phyloP scores from a whole-genome alignment of 2,888 invertebrate species.

The Pristionchus mayeri region DNA sequence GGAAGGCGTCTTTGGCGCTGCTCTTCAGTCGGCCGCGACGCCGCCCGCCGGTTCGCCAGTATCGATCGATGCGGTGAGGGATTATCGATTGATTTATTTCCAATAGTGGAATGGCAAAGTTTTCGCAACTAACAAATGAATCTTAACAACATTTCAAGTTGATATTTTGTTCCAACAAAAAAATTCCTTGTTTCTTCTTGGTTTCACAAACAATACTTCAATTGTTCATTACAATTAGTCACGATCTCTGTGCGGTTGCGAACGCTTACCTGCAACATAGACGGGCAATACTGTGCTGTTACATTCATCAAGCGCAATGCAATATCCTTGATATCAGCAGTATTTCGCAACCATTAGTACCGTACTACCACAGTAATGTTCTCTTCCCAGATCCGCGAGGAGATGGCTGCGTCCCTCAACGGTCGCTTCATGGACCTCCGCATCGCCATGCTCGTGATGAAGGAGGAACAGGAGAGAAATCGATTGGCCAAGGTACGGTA shows the following conservation, averaged over 20 bases:
- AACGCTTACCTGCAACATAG: no score
- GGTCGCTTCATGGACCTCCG: constrained; percentile 64
- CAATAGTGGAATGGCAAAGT: no score
- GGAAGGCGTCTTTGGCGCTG: constrained; percentile 56
- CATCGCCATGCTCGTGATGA: constrained; percentile 70
- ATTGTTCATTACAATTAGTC: no score
- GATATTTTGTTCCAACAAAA: no score
- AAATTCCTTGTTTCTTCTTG: no score
- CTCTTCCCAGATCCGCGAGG: constrained; percentile 35
- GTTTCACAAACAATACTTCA: no score
- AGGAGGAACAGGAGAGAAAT: constrained; percentile 65
- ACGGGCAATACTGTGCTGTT: no score
- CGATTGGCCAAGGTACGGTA: constrained; percentile 63
- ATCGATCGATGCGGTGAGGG: constrained; percentile 36
- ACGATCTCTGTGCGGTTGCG: no score
- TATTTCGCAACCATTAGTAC: background rate
- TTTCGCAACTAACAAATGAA: no score
- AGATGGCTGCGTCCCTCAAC: constrained; percentile 54
- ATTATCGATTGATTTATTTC: background rate
- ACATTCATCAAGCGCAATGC: no score
- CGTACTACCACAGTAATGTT: background rate
- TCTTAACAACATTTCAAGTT: no score
- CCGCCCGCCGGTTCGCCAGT: constrained; percentile 56
- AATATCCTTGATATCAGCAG: background rate
- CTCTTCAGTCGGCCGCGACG: constrained; percentile 53